Evolutionary conservation across 2,888 invertebrate genomes (phyloP), one percentile per base, ranked within the genome.

Genomic region (Dryobota labecula): DNA sequence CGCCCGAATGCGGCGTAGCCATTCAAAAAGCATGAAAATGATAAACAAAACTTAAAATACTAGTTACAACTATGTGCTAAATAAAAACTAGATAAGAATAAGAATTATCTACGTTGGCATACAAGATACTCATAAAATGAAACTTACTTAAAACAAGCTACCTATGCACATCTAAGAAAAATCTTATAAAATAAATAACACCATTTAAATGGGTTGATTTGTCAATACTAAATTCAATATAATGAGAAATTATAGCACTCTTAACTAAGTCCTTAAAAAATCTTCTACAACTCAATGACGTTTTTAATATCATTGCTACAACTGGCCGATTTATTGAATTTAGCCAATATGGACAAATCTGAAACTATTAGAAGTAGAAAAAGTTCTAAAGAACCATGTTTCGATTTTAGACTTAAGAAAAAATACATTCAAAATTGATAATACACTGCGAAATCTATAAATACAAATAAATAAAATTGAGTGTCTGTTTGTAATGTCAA

Each of bases 11-110:
- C 68, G 51, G 51, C 66, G 58, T 61, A 68, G 72, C 60, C 76
- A 81, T 72, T 56, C 76, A 69, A 58, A 58, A 82, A 82, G 82
- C 84, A 77, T 81, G 77, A 64, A 67, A 27, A 84, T 73, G 53
- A 68, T 30, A 69, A 47, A 64, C 33, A 62, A 73, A 51, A 41
- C 60, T 60, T 79, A 45, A 2, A 51, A 45, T 9, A 51, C 58
- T 62, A 60, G 2, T 24, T 36, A 36, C 36, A 51, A 69, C 54
- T 24, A 54, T n/a, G 33, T 47, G n/a, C 67, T 75, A 53, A 8
- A 73, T 13, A 61, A 47, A 49, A 60, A 38, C 38, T 18, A 41
- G 41, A 62, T 47, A 58, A 41, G 9, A 30, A 60, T 38, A 33
- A 57, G 13, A 57, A 67, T 20, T 58, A 75, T 53, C 53, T 75